A percentile compares a stretch with the other conserved stretches of the same genome.
Conservation (phyloP, 2,113 vertebrate species). For the Choloepus hoffmanni region DNA sequence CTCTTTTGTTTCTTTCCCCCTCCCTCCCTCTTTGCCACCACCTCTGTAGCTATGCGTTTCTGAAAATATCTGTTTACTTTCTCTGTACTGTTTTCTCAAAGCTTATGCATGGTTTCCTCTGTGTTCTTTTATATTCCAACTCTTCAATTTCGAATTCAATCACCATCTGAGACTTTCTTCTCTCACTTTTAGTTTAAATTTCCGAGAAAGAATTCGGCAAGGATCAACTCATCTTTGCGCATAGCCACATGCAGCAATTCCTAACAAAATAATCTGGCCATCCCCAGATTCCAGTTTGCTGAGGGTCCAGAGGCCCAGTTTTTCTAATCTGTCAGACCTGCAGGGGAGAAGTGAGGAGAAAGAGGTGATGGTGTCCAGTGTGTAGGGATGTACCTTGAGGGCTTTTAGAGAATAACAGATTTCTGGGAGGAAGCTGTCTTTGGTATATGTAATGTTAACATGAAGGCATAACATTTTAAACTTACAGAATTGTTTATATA, state of each 20-base stretch:
- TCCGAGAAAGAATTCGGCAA: not conserved
- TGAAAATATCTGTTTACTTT: not conserved
- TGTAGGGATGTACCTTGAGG: not conserved
- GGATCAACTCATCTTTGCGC: not conserved
- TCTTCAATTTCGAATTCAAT: not conserved
- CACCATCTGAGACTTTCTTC: not conserved
- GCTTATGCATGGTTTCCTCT: not conserved
- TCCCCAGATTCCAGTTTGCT: not conserved
- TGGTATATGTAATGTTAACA: not conserved
- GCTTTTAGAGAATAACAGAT: not conserved
- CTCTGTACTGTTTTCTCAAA: not conserved
- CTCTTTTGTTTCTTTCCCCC: no score
- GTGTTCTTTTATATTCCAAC: not conserved
- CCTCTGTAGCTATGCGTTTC: not conserved
- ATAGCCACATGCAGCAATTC: not conserved
- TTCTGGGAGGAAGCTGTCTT: not conserved
- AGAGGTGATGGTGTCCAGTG: not conserved
- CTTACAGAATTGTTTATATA: not conserved
- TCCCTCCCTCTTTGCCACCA: not conserved
- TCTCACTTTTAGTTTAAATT: not conserved
- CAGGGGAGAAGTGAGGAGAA: not conserved
- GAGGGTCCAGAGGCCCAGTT: no score
- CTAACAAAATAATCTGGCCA: not conserved
- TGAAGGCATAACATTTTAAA: not conserved
- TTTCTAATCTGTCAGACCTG: not conserved